Base-by-base conservation (phyloP, 2,888 invertebrate species). In the Erebia ligea region DNA sequence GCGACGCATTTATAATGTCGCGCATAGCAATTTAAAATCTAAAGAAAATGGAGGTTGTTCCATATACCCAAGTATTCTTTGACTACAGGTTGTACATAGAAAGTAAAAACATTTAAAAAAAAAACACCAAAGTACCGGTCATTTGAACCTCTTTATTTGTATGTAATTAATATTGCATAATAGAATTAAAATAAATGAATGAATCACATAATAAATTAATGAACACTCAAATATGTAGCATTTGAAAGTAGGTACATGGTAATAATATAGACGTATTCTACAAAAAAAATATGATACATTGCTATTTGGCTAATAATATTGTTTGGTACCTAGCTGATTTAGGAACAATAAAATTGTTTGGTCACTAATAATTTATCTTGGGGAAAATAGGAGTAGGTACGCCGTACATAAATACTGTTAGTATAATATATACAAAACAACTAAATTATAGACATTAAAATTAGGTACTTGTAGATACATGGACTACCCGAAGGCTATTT, bases 161-260 rank as follows among this genome's bases (percentile, higher is more conserved):
- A 86, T 85, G 85, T 91, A 89, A 86, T 88, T 89, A 88, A 88
- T 92, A 92, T 91, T 92, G 91, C 91, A 90, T 90, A 91, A 87
- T 91, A 86, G 87, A 91, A 88, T 89, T 83, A 79, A 90, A 92
- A 91, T 90, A 90, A 93, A 90, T 89, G 87, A 84, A 86, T 80
- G 87, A 88, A 87, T 88, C 84, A 62, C 21, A 13, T 62, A 77
- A 76, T 70, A 34, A 34, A 34, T 34, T 34, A 34, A 34, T 34
- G 34, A 34, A 76, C 72, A 71, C 70, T 73, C 73, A 74, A 76
- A 76, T 78, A 77, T 73, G 70, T 69, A 70, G 75, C 81, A 85
- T 85, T 86, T 79, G 74, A 86, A 83, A 77, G 83, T n/a, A 64
- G 13, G 34, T 15, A 61, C 42, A 62, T 63, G 59, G 34, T 34